Percentiles rank a stretch among this genome's conserved stretches.
Conservation (phyloP, 1,140 invertebrate genomes). For the Plutomurus gul region DNA sequence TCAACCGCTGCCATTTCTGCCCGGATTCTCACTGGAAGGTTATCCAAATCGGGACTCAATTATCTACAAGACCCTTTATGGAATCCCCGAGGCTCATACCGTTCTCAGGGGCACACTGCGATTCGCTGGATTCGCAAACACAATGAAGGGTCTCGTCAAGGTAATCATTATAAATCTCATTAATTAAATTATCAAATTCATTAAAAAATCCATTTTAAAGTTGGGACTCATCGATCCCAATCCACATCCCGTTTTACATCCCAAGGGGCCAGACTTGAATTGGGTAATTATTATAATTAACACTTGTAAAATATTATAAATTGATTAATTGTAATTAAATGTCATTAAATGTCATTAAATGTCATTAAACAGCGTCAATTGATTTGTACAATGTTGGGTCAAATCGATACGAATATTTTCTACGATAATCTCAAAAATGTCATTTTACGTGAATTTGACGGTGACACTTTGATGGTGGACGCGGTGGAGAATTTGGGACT, state of each 20-base stretch:
- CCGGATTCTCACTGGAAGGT: slow-evolving; percentile 95
- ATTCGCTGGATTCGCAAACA: slow-evolving; percentile 79
- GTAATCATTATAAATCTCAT: too few relatives aligned
- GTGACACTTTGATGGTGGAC: slow-evolving; percentile 66
- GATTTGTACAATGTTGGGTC: slow-evolving; percentile 81
- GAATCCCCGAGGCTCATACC: slow-evolving; percentile 67
- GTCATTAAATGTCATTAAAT: slow-evolving; percentile 8
- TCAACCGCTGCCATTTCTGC: slow-evolving; percentile 82
- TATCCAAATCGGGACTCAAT: slow-evolving; percentile 96
- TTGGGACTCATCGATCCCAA: slow-evolving; percentile 87
- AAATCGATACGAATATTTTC: slow-evolving; percentile 85
- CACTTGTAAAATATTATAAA: too few relatives aligned
- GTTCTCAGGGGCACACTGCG: slow-evolving; percentile 53
- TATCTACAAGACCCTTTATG: slow-evolving; percentile 84
- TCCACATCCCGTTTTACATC: slow-evolving; percentile 85
- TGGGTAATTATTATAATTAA: slow-evolving; percentile 72
- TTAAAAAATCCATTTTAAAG: too few relatives aligned
- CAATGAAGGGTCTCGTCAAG: slow-evolving; percentile 81
- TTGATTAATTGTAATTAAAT: background rate
- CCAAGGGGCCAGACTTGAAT: slow-evolving; percentile 91
- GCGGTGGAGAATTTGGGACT: slow-evolving; percentile 84
- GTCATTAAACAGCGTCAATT: slow-evolving; percentile 71
- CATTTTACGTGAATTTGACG: slow-evolving; percentile 73
- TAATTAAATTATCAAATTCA: too few relatives aligned
- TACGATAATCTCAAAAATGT: slow-evolving; percentile 88